Base-by-base conservation (phyloP, 2,113 vertebrate species). In the Lycaon pictus region DNA sequence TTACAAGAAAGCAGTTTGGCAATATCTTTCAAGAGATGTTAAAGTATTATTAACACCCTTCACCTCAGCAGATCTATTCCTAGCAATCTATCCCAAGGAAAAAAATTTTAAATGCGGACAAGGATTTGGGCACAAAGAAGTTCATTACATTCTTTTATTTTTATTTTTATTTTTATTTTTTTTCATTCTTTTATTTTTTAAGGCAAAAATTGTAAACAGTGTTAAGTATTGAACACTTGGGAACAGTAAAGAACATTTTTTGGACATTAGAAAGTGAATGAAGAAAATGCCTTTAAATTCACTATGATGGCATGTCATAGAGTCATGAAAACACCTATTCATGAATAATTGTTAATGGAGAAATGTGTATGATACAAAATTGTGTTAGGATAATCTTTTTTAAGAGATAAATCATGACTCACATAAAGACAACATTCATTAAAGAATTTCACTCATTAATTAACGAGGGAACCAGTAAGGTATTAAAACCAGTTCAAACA, bases 401-500 rank as follows among this genome's bases (percentile, higher is more conserved):
- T 12, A 20, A 65, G 67, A 80, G 65, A 37, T 69, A 76, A 83
- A 51, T 83, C 22, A 58, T 67, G n/a, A 80, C 11, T 81, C 58
- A 62, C 27, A 48, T 20, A 89, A 89, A 84, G 27, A 53, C 19
- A 83, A 77, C 22, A 43, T 1, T 12, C 27, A 60, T 76, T 58
- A 67, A 65, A 92, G n/a, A 87, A 92, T 74, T 87, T 58, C 91
- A 83, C 15, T 88, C 32, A 76, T 76, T 94, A 86, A 62, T 81
- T 82, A 95, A 88, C 48, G 69, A 83, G 62, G 69, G 13, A 62
- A 53, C 17, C 16, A 27, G 11, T 56, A 87, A 88, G 32, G 25
- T 87, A n/a, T 55, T 58, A 85, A 58, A 95, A 48, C 17, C 67
- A 87, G 74, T 87, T 94, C 17, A 87, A 96, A 88, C 83, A 84